Percentiles rank a stretch among this genome's conserved stretches.
These are phyloP conservation scores for Lipotes vexillifer DNA, from an alignment of 2,113 vertebrate species.

Conservation along the genomic window DNA sequence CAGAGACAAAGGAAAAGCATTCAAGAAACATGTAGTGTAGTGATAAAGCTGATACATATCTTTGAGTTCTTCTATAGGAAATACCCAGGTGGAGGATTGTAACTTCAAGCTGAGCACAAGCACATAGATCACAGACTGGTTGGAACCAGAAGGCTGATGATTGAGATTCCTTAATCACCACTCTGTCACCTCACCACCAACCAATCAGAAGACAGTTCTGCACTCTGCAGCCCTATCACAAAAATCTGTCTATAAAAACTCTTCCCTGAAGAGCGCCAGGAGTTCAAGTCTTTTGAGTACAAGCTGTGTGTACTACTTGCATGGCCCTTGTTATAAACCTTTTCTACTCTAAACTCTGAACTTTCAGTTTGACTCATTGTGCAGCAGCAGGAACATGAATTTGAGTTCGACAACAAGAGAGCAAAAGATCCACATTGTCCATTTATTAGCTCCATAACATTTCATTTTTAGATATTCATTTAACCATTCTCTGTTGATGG, in stretches of 20 bases:
- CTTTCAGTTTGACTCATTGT: background rate
- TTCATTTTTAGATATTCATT: background rate
- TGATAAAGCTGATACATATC: background rate
- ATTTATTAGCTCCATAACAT: background rate
- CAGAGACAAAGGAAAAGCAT: background rate
- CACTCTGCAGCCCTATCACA: background rate
- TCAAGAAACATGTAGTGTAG: background rate
- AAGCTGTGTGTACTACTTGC: background rate
- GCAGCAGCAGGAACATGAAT: accelerated
- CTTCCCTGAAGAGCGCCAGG: background rate
- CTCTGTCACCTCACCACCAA: background rate
- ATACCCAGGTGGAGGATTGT: background rate
- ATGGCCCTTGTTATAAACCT: background rate
- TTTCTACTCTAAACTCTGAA: background rate
- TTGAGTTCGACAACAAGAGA: background rate
- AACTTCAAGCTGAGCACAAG: background rate
- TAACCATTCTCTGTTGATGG: background rate
- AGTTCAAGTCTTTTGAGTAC: background rate
- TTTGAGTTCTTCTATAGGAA: background rate
- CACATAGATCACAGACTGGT: background rate
- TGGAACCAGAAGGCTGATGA: background rate
- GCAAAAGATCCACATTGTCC: accelerated
- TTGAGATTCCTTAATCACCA: background rate
- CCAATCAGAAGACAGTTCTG: background rate
- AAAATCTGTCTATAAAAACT: background rate